Base-by-base conservation (phyloP, 2,888 invertebrate genomes). In the Ethmia dodecea region DNA sequence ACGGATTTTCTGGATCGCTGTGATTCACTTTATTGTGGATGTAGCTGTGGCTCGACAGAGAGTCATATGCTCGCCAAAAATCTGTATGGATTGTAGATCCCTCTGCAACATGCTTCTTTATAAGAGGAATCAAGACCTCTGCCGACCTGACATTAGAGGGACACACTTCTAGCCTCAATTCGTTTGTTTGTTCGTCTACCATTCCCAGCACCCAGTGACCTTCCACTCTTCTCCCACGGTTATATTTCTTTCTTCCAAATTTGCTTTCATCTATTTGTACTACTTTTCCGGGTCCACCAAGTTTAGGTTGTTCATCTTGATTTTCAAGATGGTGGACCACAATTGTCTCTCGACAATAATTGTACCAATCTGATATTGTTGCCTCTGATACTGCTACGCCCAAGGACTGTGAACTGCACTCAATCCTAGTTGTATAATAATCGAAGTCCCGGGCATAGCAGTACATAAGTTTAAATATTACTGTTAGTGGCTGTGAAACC, bases 121-220 rank as follows among this genome's bases (percentile, higher is more conserved):
- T 51, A 1, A 58, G 33, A 15, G 51, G 42, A 35, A 55, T 37
- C 35, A 55, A 32, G 5, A 52, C 30, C 4, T 49, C 49, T 2
- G 52, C 43, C 1, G 33, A 32, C 3, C 50, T 35, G 0, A 33
- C 33, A 42, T 55, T 53, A 4, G 49, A 40, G 6, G 52, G 53
- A 38, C 56, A 57, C 24, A 57, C 44, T 40, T 57, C 54, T 8
- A 60, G 14, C 0, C 56, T 18, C 1, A 59, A 24, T 12, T 59
- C 57, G 4, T 59, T 47, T 13, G 24, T 43, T 1, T 47, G 43
- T 39, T 55, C 47, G 18, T 55, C 49, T 1, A 56, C 52, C 37
- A 55, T 42, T 3, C 57, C 50, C 0, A 57, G 4, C 0, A 54
- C 45, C 52, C 52, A 50, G 11, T 45, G 46, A 1, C 44, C 46